Percentiles rank a stretch among this genome's conserved stretches.
Evolutionary conservation across 2,113 vertebrate genomes (phyloP).

Genomic region (Vicugna pacos): DNA sequence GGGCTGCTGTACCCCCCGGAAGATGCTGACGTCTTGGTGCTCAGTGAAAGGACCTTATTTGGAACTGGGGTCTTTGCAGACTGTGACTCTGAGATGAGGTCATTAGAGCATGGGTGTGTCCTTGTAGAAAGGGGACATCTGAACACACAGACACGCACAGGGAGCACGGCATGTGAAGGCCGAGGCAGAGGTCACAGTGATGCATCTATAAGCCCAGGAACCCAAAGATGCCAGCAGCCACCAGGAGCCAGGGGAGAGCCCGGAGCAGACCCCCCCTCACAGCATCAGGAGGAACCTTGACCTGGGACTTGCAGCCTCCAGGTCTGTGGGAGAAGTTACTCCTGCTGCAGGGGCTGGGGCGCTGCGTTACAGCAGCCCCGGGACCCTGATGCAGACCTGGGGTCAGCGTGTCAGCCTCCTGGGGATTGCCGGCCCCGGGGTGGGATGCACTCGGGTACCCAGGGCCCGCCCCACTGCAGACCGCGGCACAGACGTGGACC

Average conservation of each 20-base stretch:
- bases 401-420: fast-evolving
- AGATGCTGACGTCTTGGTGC: background rate
- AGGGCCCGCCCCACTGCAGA: background rate
- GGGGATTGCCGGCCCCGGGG: fast-evolving
- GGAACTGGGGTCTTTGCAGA: background rate
- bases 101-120: no score
- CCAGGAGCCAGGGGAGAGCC: background rate
- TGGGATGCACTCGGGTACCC: fast-evolving
- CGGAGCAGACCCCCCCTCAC: background rate
- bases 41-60: background rate
- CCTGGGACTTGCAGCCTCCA: background rate
- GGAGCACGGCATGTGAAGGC: fast-evolving
- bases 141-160: background rate
- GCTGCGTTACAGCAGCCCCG: fast-evolving
- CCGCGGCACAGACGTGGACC: background rate
- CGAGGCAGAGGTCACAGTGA: fast-evolving
- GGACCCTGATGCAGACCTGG: background rate
- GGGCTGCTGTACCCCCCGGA: background rate
- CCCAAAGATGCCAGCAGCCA: fast-evolving
- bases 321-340: fast-evolving
- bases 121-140: background rate
- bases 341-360: fast-evolving
- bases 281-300: background rate
- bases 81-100: background rate
- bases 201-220: fast-evolving